Evolutionary conservation across 2,797 vertebrate genomes (phyloP).

Genomic region (Cetoscarus ocellatus): DNA sequence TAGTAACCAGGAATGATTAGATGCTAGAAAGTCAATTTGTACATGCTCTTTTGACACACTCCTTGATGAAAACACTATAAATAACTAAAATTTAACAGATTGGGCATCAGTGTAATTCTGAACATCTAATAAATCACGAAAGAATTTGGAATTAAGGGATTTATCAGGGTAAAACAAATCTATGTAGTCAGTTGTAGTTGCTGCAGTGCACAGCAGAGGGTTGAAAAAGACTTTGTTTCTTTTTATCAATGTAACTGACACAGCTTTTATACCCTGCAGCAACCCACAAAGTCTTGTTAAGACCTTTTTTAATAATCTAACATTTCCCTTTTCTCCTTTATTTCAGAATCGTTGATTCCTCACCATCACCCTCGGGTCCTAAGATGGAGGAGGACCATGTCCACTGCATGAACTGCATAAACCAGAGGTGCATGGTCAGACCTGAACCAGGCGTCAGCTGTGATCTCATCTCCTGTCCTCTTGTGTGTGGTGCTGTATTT

Average conservation of each 20-base stretch:
- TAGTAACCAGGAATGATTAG: no score
- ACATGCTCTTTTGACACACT: no score
- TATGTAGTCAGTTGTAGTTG: no score
- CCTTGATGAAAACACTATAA: no score
- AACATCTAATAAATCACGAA: no score
- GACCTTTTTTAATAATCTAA: neutral
- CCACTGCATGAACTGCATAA: slow-evolving; percentile 94
- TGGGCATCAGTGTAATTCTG: no score
- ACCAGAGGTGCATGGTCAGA: slow-evolving; percentile 90
- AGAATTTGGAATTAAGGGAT: no score
- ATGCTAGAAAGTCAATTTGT: no score
- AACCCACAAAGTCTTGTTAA: no score
- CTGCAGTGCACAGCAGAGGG: neutral
- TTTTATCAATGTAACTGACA: neutral
- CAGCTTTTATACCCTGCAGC: no score
- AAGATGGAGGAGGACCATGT: slow-evolving; percentile 87
- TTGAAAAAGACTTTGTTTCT: neutral
- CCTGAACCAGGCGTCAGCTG: slow-evolving; percentile 91
- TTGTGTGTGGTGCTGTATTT: slow-evolving; percentile 95
- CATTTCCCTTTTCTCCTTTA: slow-evolving; percentile 14
- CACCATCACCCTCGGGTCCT: slow-evolving; percentile 10
- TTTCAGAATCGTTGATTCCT: slow-evolving; percentile 55
- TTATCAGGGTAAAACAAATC: no score
- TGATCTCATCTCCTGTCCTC: slow-evolving; percentile 89
- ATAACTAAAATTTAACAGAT: no score